Evolutionary conservation across 2,888 invertebrate species (phyloP).

Genomic region (Thymelicus acteon): DNA sequence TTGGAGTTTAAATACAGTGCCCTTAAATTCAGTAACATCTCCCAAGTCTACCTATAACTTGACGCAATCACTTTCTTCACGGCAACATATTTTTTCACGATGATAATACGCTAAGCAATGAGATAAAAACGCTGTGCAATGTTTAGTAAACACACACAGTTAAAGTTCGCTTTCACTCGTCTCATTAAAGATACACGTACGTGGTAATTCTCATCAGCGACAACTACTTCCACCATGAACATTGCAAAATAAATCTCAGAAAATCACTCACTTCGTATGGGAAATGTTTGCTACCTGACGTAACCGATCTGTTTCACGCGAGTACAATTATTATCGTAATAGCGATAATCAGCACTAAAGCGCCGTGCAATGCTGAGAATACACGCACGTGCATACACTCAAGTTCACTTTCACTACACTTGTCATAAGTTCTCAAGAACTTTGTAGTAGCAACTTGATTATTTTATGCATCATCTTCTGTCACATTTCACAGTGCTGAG

Average conservation of each 20-base stretch:
- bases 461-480: not conserved
- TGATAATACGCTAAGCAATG: too few species aligned
- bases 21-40: too few species aligned
- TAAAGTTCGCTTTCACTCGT: slow-evolving; percentile 4
- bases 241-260: slow-evolving; percentile 2
- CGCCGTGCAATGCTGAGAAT: slow-evolving; percentile 47
- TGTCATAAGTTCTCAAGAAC: slow-evolving; percentile 1
- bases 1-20: too few species aligned
- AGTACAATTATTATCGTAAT: slow-evolving; percentile 55
- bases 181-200: not conserved
- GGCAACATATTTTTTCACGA: too few species aligned
- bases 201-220: slow-evolving; percentile 7
- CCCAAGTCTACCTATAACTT: too few species aligned
- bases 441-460: not conserved
- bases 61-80: too few species aligned
- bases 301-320: slow-evolving; percentile 23
- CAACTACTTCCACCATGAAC: slow-evolving; percentile 8
- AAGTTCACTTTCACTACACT: slow-evolving; percentile 51
- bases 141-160: not conserved
- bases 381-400: slow-evolving; percentile 44
- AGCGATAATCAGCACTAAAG: slow-evolving; percentile 57
- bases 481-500: not conserved
- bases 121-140: too few species aligned
- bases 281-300: slow-evolving; percentile 5
- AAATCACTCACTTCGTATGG: slow-evolving; percentile 4